Percentiles rank a stretch among this genome's conserved stretches.
phyloP scores from a whole-genome alignment of 2,797 vertebrate species.

The Sternotherus odoratus region DNA sequence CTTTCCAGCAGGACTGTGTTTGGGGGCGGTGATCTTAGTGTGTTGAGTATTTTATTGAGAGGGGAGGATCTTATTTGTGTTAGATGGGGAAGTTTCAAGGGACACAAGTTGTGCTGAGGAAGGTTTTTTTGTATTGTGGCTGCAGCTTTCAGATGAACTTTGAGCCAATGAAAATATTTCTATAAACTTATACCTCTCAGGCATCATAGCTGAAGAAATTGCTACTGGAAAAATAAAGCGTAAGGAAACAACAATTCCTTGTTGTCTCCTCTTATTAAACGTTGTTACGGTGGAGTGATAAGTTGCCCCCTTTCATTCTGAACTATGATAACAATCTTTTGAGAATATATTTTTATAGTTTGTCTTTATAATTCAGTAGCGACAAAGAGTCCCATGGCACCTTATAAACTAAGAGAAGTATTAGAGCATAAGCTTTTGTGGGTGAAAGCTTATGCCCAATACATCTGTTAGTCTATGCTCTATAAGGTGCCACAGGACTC shows the following conservation, averaged over 20 bases:
- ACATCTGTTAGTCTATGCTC: too few relatives aligned
- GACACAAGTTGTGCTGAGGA: constrained; percentile 12
- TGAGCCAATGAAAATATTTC: constrained; percentile 20
- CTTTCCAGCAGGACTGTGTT: not conserved
- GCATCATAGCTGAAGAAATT: not conserved
- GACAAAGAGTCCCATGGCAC: too few relatives aligned
- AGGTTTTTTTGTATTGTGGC: constrained; percentile 14
- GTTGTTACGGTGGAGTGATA: constrained; percentile 4
- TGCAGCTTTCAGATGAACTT: not conserved
- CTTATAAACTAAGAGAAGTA: too few relatives aligned
- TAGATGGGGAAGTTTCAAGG: not conserved
- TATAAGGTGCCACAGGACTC: too few relatives aligned
- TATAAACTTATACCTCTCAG: not conserved
- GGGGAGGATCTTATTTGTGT: not conserved
- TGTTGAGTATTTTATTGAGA: constrained; percentile 21
- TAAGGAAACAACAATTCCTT: constrained; percentile 17
- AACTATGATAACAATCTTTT: not conserved
- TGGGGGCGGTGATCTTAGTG: not conserved
- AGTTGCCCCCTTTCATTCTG: constrained; percentile 17
- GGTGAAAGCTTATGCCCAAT: too few relatives aligned
- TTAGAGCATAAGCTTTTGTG: too few relatives aligned
- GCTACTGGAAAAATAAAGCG: not conserved
- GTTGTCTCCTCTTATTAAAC: constrained; percentile 16
- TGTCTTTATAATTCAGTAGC: constrained; percentile 3
- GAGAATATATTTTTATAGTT: constrained; percentile 21